Evolutionary conservation across 2,888 invertebrate genomes (phyloP), one percentile per base, ranked within the genome.

Genomic region (Melinaea menophilus): DNA sequence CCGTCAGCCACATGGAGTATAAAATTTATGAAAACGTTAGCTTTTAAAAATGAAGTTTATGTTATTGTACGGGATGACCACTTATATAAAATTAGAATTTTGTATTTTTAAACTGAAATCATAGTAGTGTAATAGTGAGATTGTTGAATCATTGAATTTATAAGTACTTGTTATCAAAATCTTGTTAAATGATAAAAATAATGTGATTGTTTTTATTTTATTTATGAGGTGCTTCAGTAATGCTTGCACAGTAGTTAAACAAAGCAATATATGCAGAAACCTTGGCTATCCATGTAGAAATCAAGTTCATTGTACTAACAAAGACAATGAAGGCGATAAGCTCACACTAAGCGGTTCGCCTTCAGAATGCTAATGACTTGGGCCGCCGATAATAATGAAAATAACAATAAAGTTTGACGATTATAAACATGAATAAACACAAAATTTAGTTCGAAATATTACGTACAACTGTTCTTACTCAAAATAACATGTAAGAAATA

Each of bases 271-370:
- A 55, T 41, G 55, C 47, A 58, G 48, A 61, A 55, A 59, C 58
- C 62, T 58, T 37, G 47, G 12, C 59, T 55, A 58, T 34, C 48
- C n/a, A 13, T 59, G 58, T 59, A 58, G 58, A 62, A 65, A 63
- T 61, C 61, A 63, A 55, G 67, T 65, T 67, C 67, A 63, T 65
- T 63, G 67, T 55, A 65, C 67, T 35, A 57, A 68, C 67, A 65
- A 65, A 65, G 67, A 56, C 65, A 57, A 68, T 56, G 62, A 59
- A 59, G 46, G 54, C 65, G 61, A 65, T 61, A 57, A 59, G 33
- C 58, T 65, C 61, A 58, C 65, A 58, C 61, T 51, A 61, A 13
- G 45, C 58, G 59, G 64, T 57, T 46, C 37, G 48, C 62, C 59
- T 56, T 56, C 45, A 47, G 67, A 63, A 65, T 68, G 65, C 67